Conservation (phyloP, 1,140 invertebrate genomes). For the Philaenus spumarius region DNA sequence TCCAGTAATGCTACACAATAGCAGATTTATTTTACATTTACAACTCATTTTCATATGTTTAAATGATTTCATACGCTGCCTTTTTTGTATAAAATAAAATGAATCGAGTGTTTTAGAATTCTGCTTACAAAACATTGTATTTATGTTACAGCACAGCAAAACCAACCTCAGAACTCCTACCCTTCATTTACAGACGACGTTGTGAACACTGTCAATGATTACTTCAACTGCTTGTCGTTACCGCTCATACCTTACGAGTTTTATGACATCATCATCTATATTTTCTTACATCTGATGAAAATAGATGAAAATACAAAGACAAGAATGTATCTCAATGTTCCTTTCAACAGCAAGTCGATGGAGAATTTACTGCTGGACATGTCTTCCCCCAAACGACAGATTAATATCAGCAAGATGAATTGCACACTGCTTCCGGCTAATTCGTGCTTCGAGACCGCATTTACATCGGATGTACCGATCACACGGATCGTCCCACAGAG, state of each 20-base stretch:
- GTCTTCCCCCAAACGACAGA: background rate
- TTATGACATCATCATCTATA: constrained; percentile 18
- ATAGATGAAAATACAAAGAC: background rate
- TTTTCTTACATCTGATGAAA: constrained; percentile 3
- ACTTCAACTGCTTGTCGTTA: constrained; percentile 11
- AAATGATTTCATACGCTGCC: no score
- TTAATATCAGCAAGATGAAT: background rate
- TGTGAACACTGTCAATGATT: constrained; percentile 19
- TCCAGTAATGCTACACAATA: no score
- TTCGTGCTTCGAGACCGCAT: constrained; percentile 40
- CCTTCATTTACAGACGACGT: constrained; percentile 19
- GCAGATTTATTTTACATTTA: no score
- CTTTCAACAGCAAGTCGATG: constrained; percentile 2
- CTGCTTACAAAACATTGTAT: no score
- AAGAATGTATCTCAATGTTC: background rate
- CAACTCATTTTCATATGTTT: no score
- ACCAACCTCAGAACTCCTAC: constrained; percentile 15
- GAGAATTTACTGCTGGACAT: constrained; percentile 6
- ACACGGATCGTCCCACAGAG: constrained; percentile 35
- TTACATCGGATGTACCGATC: constrained; percentile 37
- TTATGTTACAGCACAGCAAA: constrained; percentile 17
- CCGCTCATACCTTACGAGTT: constrained; percentile 15
- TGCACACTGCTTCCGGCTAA: constrained; percentile 13
- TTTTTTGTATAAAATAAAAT: no score
- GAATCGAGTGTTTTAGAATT: no score